phyloP scores from a whole-genome alignment of 64 coral and sea anemone genomes.

The Stichodactyla mertensii region DNA sequence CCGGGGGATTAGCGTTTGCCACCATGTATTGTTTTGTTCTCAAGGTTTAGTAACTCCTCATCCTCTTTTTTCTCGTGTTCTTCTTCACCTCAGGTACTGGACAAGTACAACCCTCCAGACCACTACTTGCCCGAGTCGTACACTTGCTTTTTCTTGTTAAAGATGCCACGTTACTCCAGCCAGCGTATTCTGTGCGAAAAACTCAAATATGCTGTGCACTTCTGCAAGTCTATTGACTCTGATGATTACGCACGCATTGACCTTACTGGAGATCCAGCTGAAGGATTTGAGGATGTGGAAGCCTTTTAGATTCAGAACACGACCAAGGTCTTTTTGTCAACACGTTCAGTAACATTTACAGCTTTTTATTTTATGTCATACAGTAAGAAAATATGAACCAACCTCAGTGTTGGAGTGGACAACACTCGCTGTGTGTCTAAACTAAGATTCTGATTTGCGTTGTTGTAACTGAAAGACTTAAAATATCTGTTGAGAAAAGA shows the following conservation, averaged over 20 bases:
- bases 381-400: not conserved
- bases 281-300: constrained; percentile 85
- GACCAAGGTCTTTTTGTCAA: not conserved
- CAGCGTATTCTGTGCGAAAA: constrained; percentile 96
- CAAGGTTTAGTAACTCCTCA: not conserved
- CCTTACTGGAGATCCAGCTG: constrained; percentile 80
- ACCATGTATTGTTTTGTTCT: not conserved
- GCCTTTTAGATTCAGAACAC: constrained; percentile 20
- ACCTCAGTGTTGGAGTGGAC: too few species aligned
- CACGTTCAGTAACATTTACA: not conserved
- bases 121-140: constrained; percentile 95
- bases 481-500: not conserved
- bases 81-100: constrained; percentile 67
- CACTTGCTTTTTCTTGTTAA: constrained; percentile 96
- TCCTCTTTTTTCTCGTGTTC: not conserved
- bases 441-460: too few species aligned
- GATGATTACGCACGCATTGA: constrained; percentile 99
- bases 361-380: not conserved
- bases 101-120: constrained; percentile 97
- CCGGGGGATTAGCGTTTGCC: too few species aligned
- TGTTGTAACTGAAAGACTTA: too few species aligned
- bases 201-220: constrained; percentile 96
- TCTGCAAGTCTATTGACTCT: constrained; percentile 99
- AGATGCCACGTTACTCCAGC: constrained; percentile 94
- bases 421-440: too few species aligned